A percentile compares a stretch with the other conserved stretches of the same genome.
Conservation (phyloP, 2,888 invertebrate genomes). For the Seladonia tumulorum region DNA sequence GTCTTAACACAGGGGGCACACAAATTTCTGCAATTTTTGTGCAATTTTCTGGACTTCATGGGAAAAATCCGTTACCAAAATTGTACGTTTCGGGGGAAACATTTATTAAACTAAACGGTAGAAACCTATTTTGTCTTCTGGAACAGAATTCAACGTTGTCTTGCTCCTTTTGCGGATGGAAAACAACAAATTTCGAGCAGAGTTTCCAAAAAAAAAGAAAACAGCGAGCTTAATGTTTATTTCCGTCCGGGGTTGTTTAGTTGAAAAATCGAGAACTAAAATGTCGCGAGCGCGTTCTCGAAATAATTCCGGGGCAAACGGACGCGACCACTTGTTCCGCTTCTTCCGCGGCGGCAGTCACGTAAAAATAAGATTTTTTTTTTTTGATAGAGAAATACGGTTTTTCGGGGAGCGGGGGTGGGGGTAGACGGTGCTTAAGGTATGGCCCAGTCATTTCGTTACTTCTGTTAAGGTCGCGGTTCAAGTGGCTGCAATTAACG, state of each 20-base stretch:
- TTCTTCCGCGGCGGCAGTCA: neutral
- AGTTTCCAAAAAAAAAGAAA: neutral
- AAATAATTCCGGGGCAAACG: neutral
- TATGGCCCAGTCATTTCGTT: conserved; percentile 23
- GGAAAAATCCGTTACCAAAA: too few relatives aligned
- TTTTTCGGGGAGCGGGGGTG: neutral
- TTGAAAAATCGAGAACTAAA: neutral
- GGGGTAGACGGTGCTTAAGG: conserved; percentile 1
- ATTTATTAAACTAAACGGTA: too few relatives aligned
- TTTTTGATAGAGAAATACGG: neutral
- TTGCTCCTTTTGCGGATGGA: too few relatives aligned
- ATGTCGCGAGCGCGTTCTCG: neutral
- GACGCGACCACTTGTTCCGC: neutral
- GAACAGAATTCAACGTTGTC: too few relatives aligned
- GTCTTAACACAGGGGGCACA: too few relatives aligned
- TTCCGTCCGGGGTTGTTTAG: neutral
- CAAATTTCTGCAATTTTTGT: too few relatives aligned
- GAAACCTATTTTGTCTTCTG: too few relatives aligned
- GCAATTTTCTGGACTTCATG: too few relatives aligned
- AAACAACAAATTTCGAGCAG: neutral
- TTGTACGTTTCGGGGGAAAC: too few relatives aligned
- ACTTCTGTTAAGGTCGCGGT: conserved; percentile 60
- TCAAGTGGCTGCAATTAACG: conserved; percentile 70
- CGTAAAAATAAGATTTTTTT: conserved; percentile 15
- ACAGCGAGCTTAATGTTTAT: neutral